These are phyloP conservation scores for Paracentrotus lividus DNA, from an alignment of 53 echinoderm and acorn worm genomes.

Conservation along the genomic window DNA sequence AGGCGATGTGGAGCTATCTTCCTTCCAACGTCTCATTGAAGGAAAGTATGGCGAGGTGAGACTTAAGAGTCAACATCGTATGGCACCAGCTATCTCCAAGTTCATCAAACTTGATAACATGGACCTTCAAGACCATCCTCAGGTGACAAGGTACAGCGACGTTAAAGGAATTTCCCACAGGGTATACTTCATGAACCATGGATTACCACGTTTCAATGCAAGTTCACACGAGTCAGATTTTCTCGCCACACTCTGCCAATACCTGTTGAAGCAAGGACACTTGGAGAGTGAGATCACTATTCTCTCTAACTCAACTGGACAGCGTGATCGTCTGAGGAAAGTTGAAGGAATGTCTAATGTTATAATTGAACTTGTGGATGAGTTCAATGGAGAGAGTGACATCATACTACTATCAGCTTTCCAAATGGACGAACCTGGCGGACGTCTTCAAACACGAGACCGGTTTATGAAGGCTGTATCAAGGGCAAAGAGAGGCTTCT, in stretches of 20 bases:
- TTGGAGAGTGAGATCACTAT: conserved; percentile 84
- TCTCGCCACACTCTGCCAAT: conserved; percentile 78
- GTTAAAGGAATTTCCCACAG: conserved; percentile 76
- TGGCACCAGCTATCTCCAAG: conserved; percentile 90
- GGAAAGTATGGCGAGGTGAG: conserved; percentile 74
- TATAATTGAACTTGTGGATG: conserved; percentile 78
- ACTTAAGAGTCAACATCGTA: conserved; percentile 85
- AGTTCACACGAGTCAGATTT: conserved; percentile 86
- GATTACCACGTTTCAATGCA: conserved; percentile 74
- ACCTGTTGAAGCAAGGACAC: conserved; percentile 86
- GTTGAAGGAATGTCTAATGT: conserved; percentile 71
- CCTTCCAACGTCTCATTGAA: conserved; percentile 85
- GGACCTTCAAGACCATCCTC: conserved; percentile 74
- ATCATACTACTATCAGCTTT: conserved; percentile 88
- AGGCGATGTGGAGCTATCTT: conserved; percentile 79
- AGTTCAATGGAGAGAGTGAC: conserved; percentile 91
- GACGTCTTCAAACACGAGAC: conserved; percentile 80
- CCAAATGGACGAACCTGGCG: conserved; percentile 82
- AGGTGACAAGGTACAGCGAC: conserved; percentile 64
- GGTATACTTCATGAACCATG: conserved; percentile 75
- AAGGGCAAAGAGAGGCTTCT: conserved; percentile 85
- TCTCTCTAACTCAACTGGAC: conserved; percentile 82
- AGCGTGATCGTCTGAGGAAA: conserved; percentile 78
- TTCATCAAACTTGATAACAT: conserved; percentile 81
- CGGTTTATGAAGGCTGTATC: conserved; percentile 88